Conservation (phyloP, 2,888 invertebrate genomes). For the Pachycephus smyrnensis region DNA sequence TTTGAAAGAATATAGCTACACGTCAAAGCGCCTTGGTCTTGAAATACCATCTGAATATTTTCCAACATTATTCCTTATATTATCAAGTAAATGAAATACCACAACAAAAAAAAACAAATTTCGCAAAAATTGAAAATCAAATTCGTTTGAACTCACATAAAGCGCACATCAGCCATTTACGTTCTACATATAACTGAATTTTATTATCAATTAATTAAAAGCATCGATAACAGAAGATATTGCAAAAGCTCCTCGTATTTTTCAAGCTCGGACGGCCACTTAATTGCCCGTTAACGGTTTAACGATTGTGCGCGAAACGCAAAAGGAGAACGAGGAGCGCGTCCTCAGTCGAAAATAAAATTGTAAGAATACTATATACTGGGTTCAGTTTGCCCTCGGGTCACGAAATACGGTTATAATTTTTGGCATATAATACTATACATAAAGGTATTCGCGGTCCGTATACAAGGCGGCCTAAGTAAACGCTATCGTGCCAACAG, state of each 20-base stretch:
- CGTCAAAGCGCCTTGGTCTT: not conserved
- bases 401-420: constrained; percentile 36
- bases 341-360: not conserved
- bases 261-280: not conserved
- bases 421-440: constrained; percentile 32
- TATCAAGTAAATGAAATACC: not conserved
- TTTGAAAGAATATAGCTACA: not conserved
- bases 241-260: no score
- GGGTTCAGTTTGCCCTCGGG: not conserved
- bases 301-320: not conserved
- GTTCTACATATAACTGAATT: no score
- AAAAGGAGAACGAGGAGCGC: not conserved
- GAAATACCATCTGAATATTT: not conserved
- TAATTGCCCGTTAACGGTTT: not conserved
- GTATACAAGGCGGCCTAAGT: constrained; percentile 4
- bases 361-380: not conserved
- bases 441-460: constrained; percentile 21
- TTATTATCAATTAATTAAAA: no score
- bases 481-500: constrained; percentile 7
- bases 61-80: not conserved
- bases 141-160: no score
- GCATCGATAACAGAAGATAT: no score
- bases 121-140: no score
- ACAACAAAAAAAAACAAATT: no score
- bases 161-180: no score